Percentiles rank a stretch among this genome's conserved stretches.
These are phyloP conservation scores for Apostichopus californicus DNA, from an alignment of 35 echinoderm and acorn worm genomes.

Conservation along the genomic window DNA sequence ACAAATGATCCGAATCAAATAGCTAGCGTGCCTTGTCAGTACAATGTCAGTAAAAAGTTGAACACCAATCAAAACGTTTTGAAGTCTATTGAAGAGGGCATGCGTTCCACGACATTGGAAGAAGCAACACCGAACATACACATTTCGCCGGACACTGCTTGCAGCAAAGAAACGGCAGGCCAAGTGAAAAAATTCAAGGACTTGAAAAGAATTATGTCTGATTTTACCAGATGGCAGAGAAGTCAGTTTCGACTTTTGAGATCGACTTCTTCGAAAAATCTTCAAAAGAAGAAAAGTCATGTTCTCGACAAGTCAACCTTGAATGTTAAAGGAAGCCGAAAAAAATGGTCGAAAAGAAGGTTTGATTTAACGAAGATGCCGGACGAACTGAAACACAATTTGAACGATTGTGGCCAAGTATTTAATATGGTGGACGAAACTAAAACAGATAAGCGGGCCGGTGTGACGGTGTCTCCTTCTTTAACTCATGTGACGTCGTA, in stretches of 20 bases:
- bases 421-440: neutral
- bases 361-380: neutral
- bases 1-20: too few relatives aligned
- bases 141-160: too few relatives aligned
- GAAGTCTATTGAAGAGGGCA: too few relatives aligned
- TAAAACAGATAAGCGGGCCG: neutral
- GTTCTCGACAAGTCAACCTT: neutral
- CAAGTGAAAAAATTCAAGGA: conserved; percentile 1
- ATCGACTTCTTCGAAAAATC: neutral
- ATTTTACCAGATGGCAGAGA: conserved; percentile 44
- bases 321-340: neutral
- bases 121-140: too few relatives aligned
- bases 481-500: neutral
- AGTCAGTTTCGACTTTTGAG: neutral
- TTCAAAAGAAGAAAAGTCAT: neutral
- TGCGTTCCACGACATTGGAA: too few relatives aligned
- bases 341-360: neutral
- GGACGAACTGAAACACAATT: neutral
- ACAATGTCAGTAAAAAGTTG: too few relatives aligned
- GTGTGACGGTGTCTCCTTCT: neutral
- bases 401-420: neutral
- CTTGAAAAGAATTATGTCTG: conserved; percentile 16
- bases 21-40: too few relatives aligned
- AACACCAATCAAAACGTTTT: too few relatives aligned
- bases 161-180: neutral